Evolutionary conservation across 2,797 vertebrate genomes (phyloP), one percentile per base, ranked within the genome.

Genomic region (Margarornis squamiger): DNA sequence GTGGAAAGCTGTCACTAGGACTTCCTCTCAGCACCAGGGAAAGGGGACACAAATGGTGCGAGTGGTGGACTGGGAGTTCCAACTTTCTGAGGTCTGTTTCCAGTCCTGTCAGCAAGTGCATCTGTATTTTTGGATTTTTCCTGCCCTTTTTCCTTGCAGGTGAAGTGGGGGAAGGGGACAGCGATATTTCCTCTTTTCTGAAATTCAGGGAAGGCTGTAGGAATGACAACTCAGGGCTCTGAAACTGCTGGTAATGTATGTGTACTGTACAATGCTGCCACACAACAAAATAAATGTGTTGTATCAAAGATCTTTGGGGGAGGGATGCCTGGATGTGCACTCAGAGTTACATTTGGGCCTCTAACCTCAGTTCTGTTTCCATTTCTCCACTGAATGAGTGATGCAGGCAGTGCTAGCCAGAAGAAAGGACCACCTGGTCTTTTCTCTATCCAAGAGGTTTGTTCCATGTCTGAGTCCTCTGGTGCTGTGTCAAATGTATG

Each of bases 281-380:
- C 68, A 71, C 23, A 82, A 67, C 67, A 79, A 96, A 96, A 97
- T 96, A 97, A 97, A 97, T 38, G 34, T 85, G n/a, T 94, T 77
- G 19, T 70, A 41, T 91, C 3, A 1, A 83, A 88, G 39, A 80
- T 45, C 20, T 92, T 6, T 61, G 7, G 2, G 32, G 59, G 39
- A 77, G 34, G 26, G 14, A 36, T 81, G 51, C 48, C 29, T 90
- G 30, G 16, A 48, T 92, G 32, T 70, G 72, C 30, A 26, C 48
- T 79, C 26, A 19, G 16, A 29, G 24, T 72, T 74, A 26, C 0
- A 1, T 72, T 74, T 85, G 48, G n/a, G 51, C 32, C n/a, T 90
- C 73, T 93, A 36, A 88, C 67, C 32, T 73, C 27, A 61, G 38
- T 67, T 63, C 23, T 66, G 12, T 76, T 93, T 78, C 45, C 10